Conservation (phyloP, 2,113 vertebrate genomes). For the Chionis minor region DNA sequence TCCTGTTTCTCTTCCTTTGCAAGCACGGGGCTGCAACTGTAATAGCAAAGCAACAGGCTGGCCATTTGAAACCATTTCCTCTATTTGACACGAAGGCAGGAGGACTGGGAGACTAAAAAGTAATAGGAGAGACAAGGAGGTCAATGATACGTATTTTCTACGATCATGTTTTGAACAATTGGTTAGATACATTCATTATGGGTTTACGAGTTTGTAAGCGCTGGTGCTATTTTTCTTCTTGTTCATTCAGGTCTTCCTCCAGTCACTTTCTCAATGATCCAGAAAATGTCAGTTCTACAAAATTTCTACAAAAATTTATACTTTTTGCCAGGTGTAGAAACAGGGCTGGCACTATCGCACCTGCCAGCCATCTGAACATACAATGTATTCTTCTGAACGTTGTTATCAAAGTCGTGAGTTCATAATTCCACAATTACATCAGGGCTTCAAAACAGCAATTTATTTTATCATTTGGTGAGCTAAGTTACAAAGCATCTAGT, state of each 20-base stretch:
- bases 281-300: neutral
- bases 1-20: neutral
- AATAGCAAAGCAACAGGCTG: neutral
- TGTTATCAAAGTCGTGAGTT: neutral
- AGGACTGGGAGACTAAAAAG: neutral
- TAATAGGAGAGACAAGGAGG: neutral
- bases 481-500: neutral
- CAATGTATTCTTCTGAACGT: neutral
- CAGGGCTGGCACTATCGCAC: neutral
- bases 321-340: neutral
- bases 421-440: neutral
- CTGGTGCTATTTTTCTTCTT: neutral
- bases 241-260: constrained; percentile 6
- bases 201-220: constrained; percentile 36
- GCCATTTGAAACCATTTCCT: neutral
- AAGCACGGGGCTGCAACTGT: neutral
- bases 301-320: neutral
- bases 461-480: neutral
- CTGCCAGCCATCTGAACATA: neutral
- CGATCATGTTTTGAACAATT: constrained; percentile 30
- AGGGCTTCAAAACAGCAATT: neutral
- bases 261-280: constrained; percentile 22
- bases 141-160: constrained; percentile 15
- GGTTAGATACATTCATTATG: constrained; percentile 50
- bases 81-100: neutral